Percentiles rank a stretch among this genome's conserved stretches.
phyloP scores from a whole-genome alignment of 1,140 invertebrate genomes.

The Nasonia giraulti region DNA sequence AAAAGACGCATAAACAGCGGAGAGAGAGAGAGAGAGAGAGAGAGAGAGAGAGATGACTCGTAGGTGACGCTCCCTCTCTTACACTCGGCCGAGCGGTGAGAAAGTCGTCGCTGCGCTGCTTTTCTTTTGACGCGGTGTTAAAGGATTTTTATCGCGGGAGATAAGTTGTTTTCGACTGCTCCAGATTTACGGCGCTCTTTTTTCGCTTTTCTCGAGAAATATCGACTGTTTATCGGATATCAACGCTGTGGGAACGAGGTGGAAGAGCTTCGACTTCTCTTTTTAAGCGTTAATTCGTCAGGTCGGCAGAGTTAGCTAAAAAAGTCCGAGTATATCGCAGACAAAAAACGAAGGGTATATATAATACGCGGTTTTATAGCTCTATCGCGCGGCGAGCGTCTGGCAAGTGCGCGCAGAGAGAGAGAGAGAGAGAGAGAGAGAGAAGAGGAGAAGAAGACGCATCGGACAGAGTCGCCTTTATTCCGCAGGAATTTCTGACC shows the following conservation, averaged over 20 bases:
- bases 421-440: neutral
- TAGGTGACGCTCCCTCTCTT: neutral
- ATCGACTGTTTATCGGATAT: neutral
- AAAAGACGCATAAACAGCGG: constrained; percentile 4
- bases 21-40: no score
- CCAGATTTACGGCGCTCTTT: neutral
- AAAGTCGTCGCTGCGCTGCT: neutral
- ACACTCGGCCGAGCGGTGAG: neutral
- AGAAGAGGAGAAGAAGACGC: neutral
- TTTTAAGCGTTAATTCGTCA: neutral
- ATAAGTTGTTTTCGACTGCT: neutral
- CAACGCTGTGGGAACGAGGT: neutral
- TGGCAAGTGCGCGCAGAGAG: neutral
- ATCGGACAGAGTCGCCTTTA: constrained; percentile 5
- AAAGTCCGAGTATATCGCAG: neutral
- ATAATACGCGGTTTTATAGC: constrained; percentile 4
- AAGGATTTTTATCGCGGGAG: constrained; percentile 29
- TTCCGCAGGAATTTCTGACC: constrained; percentile 5
- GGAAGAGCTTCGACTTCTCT: neutral
- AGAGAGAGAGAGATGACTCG: neutral
- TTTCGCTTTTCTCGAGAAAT: neutral
- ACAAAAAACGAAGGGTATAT: neutral
- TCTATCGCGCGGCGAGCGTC: neutral
- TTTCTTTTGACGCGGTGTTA: neutral
- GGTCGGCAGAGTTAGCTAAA: neutral